Evolutionary conservation across 2,113 vertebrate species (phyloP), one percentile per base, ranked within the genome.

Genomic region (Agelaius phoeniceus): DNA sequence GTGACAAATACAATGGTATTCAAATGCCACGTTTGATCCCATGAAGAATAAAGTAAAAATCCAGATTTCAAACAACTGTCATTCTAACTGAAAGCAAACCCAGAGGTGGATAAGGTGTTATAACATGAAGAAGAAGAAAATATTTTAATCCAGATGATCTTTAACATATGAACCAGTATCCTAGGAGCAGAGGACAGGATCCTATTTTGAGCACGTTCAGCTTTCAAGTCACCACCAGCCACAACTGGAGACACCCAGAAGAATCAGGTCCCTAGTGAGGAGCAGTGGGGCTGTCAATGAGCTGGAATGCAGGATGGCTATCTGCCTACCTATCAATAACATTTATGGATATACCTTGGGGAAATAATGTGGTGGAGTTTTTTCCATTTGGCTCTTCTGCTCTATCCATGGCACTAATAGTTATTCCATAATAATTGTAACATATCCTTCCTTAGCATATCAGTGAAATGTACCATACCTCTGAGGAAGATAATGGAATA

Each of bases 401-500:
- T 77, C 75, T 58, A 28, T 59, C 74, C 27, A 16, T 59, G 51
- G 52, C 15, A 21, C 48, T 94, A 58, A 91, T 4, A 69, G 41
- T 57, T 68, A 63, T 69, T 94, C 51, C 52, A 33, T 18, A 85
- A 82, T 73, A 94, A 93, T 52, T 90, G 37, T 41, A 91, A 93
- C 35, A 67, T 46, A 77, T 86, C 61, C 78, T 85, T 84, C 84
- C 12, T 6, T 46, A 73, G n/a, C 14, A 3, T 67, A 77, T 66
- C 75, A 61, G 63, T 85, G 82, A 92, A 94, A 96, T 49, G 59
- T 61, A 91, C 63, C 9, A 0, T 67, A 84, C 65, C 48, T 74
- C 84, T 94, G 75, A 91, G 54, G 78, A 71, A 90, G 59, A 93
- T 49, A 94, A 95, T 74, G 33, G 51, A 78, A 91, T 71, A 55